A percentile compares a stretch with the other conserved stretches of the same genome.
Conservation (phyloP, 2,888 invertebrate species). For the Cataglyphis albicans region DNA sequence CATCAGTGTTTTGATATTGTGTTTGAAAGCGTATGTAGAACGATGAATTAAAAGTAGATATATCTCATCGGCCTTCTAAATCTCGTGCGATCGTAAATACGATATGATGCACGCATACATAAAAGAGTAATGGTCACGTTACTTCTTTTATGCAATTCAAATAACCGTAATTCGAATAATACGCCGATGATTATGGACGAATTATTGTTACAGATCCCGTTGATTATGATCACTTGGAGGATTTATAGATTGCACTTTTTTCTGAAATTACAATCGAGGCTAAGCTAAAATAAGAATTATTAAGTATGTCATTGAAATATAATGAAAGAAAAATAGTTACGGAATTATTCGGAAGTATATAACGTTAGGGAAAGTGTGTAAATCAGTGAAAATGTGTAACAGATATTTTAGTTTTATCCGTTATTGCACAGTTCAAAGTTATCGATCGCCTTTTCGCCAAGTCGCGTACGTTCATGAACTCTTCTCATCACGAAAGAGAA, state of each 20-base stretch:
- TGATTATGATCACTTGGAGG: not conserved
- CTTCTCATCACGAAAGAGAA: not conserved
- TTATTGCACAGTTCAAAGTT: not conserved
- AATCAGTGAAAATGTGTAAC: not conserved
- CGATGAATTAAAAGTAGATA: constrained; percentile 7
- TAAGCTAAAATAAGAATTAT: not conserved
- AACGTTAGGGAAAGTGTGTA: not conserved
- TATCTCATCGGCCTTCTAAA: constrained; percentile 17
- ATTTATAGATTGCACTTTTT: not conserved
- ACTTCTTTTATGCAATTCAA: constrained; percentile 5
- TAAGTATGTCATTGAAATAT: not conserved
- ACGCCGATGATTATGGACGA: not conserved
- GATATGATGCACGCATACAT: not conserved
- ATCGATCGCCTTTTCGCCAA: not conserved
- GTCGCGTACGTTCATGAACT: constrained; percentile 1
- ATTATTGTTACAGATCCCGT: not conserved
- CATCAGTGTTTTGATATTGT: not conserved
- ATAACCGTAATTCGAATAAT: not conserved
- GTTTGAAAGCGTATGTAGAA: not conserved
- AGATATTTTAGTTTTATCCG: not conserved
- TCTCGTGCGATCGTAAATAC: constrained; percentile 15
- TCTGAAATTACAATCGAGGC: not conserved
- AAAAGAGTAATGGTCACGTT: not conserved
- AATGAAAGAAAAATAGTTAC: not conserved
- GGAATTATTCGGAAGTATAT: not conserved